Percentiles rank a stretch among this genome's conserved stretches.
Conservation (phyloP, 2,888 invertebrate species). For the Meghimatium bilineatum region DNA sequence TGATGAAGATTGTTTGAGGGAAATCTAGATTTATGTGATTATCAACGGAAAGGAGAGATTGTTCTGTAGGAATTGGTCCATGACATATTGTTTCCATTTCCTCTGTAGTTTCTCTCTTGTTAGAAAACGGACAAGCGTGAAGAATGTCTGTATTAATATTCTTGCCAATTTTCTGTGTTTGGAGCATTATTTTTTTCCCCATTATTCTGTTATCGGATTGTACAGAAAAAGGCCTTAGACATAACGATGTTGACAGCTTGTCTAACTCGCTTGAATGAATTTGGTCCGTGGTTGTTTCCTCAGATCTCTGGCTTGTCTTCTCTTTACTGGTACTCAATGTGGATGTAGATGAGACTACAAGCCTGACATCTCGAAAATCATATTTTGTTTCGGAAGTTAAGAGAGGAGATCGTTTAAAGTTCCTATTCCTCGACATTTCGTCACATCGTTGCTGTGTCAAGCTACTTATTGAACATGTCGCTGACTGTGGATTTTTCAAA, state of each 20-base stretch:
- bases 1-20: background rate
- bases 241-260: background rate
- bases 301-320: background rate
- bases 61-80: background rate
- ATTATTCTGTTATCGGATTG: background rate
- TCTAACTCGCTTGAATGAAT: constrained; percentile 28
- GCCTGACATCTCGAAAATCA: background rate
- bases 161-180: background rate
- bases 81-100: background rate
- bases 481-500: background rate
- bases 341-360: background rate
- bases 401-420: background rate
- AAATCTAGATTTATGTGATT: background rate
- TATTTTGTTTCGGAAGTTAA: background rate
- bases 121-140: background rate
- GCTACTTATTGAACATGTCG: background rate
- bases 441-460: background rate
- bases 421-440: no score
- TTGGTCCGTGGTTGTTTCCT: constrained; percentile 3
- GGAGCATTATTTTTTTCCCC: no score
- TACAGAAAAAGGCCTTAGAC: background rate
- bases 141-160: no score
- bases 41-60: background rate
- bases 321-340: background rate
- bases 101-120: background rate